These are phyloP conservation scores for Corydoras sp. DNA, from an alignment of 2,113 vertebrate genomes.

Conservation along the genomic window DNA sequence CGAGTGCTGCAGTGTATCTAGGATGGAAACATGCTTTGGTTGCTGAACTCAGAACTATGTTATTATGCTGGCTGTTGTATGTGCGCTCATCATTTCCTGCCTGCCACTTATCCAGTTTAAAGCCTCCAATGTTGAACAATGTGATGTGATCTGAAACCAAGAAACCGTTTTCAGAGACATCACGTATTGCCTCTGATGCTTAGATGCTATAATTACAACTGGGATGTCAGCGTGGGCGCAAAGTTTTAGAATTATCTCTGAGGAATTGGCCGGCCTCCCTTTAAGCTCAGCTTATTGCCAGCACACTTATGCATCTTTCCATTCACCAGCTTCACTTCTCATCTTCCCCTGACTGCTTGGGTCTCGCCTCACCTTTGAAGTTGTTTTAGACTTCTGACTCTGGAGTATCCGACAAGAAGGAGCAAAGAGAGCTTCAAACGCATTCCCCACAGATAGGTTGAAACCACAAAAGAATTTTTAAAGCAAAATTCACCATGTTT, in stretches of 20 bases:
- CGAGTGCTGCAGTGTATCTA: too few species aligned
- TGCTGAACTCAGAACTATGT: background rate
- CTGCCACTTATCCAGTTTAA: too few species aligned
- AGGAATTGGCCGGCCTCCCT: constrained; percentile 13
- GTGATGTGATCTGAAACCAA: too few species aligned
- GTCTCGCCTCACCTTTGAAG: constrained; percentile 53
- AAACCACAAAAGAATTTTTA: background rate
- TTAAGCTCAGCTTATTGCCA: constrained; percentile 23
- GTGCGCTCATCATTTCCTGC: too few species aligned
- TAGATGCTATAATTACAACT: constrained; percentile 32
- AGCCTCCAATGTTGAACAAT: too few species aligned
- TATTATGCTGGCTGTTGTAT: too few species aligned
- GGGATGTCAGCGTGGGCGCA: constrained; percentile 11
- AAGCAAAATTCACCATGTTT: constrained; percentile 3
- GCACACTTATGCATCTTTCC: constrained; percentile 3
- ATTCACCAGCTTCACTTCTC: constrained; percentile 23
- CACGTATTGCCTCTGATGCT: constrained; percentile 6
- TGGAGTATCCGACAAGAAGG: constrained; percentile 27
- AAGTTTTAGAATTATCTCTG: constrained; percentile 1
- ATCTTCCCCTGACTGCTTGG: constrained; percentile 41
- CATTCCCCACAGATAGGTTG: constrained; percentile 15
- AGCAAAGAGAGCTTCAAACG: constrained; percentile 22
- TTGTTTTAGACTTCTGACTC: constrained; percentile 29
- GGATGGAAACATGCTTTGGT: too few species aligned
- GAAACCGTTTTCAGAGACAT: background rate